Percentiles rank a stretch among this genome's conserved stretches.
Evolutionary conservation across 2,113 vertebrate genomes (phyloP).

Genomic region (Scortum barcoo): DNA sequence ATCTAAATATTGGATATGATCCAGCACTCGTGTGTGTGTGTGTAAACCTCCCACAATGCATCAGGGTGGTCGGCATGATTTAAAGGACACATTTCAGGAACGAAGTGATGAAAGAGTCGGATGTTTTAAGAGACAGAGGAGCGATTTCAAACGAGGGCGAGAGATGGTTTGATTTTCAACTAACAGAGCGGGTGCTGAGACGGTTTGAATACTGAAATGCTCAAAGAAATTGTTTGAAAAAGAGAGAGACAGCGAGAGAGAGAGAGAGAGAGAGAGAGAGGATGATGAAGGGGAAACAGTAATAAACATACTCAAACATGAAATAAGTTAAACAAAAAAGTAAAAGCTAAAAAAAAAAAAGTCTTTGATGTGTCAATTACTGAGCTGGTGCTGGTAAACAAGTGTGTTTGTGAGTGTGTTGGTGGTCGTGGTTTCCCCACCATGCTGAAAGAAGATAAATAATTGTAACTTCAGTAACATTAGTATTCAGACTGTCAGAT

Average conservation of each 20-base stretch:
- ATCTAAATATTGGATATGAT: conserved; percentile 1
- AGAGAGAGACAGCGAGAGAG: conserved; percentile 14
- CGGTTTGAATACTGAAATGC: conserved; percentile 40
- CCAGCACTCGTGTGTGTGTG: conserved; percentile 6
- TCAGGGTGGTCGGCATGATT: conserved; percentile 42
- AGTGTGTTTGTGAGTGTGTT: conserved; percentile 28
- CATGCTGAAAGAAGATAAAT: conserved; percentile 13
- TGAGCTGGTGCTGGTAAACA: conserved; percentile 30
- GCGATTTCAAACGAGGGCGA: conserved; percentile 16
- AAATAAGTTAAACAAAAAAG: conserved; percentile 23
- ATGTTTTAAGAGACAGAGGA: conserved; percentile 20
- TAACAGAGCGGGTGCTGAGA: neutral
- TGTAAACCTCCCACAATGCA: conserved; percentile 25
- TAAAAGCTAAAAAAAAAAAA: neutral
- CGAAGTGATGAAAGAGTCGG: conserved; percentile 19
- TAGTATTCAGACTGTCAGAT: conserved; percentile 42
- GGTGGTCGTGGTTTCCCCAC: conserved; percentile 6
- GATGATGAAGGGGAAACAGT: conserved; percentile 16
- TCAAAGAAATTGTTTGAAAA: conserved; percentile 38
- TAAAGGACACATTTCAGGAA: conserved; percentile 11
- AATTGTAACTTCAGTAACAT: conserved; percentile 30
- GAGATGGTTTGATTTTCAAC: conserved; percentile 33
- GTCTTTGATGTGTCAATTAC: conserved; percentile 55
- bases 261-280: conserved; percentile 38
- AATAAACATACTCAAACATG: conserved; percentile 38